Conservation (phyloP, 2,888 invertebrate genomes). For the Encarsia formosa region DNA sequence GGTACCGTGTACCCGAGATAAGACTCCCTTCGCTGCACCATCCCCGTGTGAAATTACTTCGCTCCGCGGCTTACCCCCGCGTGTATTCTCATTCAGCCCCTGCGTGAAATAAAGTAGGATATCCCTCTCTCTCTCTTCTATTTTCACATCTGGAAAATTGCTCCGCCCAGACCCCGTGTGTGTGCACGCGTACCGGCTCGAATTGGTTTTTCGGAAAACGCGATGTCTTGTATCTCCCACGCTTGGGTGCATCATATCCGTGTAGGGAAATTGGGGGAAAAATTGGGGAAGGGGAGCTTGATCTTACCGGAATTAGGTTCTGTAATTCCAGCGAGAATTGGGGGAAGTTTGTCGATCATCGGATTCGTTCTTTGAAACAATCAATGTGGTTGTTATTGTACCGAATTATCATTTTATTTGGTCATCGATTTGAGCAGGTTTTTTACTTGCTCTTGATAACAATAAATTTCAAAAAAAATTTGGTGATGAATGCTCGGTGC, state of each 20-base stretch:
- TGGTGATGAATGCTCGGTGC: too few species aligned
- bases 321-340: background rate
- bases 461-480: too few species aligned
- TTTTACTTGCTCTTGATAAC: too few species aligned
- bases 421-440: too few species aligned
- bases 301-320: background rate
- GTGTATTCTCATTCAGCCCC: constrained; percentile 48
- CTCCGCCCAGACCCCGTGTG: too few species aligned
- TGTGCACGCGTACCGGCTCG: constrained; percentile 5
- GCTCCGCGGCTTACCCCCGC: constrained; percentile 50
- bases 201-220: constrained; percentile 19
- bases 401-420: too few species aligned
- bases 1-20: constrained; percentile 43
- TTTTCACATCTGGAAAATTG: constrained; percentile 49
- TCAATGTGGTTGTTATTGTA: background rate
- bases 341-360: background rate
- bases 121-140: constrained; percentile 34
- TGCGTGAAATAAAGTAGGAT: constrained; percentile 48
- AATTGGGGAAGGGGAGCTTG: background rate
- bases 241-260: too few species aligned
- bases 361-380: background rate
- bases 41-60: constrained; percentile 51
- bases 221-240: too few species aligned
- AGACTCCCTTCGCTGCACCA: constrained; percentile 38
- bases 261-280: too few species aligned